Evolutionary conservation across 2,888 invertebrate genomes (phyloP).

Genomic region (Pollenia labialis): DNA sequence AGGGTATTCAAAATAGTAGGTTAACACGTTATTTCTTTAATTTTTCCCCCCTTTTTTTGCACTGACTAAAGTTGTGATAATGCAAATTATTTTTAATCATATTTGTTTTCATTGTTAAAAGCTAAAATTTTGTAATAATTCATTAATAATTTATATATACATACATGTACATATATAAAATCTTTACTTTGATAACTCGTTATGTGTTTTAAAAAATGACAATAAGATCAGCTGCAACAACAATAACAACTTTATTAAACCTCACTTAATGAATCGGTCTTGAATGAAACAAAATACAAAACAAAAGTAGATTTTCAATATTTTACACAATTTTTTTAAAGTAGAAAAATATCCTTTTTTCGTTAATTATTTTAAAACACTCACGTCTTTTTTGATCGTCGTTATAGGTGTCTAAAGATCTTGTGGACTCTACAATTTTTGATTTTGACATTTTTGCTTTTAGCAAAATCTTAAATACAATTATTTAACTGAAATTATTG

Average conservation of each 20-base stretch:
- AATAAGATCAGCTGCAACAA: conserved; percentile 21
- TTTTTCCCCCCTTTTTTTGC: conserved; percentile 18
- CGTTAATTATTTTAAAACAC: conserved; percentile 22
- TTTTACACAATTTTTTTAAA: neutral
- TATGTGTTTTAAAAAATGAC: neutral
- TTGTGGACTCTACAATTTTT: conserved; percentile 16
- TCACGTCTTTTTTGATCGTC: conserved; percentile 62
- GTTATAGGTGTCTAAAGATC: neutral
- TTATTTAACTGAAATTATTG: neutral
- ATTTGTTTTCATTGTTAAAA: conserved; percentile 15
- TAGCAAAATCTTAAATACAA: neutral
- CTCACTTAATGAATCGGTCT: conserved; percentile 32
- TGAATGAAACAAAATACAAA: conserved; percentile 21
- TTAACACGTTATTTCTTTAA: neutral
- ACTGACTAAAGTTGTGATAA: conserved; percentile 21
- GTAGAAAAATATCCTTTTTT: neutral
- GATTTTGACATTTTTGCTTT: conserved; percentile 16
- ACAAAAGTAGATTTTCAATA: neutral
- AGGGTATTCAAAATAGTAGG: conserved; percentile 21
- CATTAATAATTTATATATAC: neutral
- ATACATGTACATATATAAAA: neutral
- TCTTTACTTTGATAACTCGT: conserved; percentile 41
- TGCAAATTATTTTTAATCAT: conserved; percentile 16
- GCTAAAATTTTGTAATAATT: conserved; percentile 27
- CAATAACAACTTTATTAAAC: conserved; percentile 10